Base-by-base conservation (phyloP, 2,113 vertebrate genomes). In the Aleadryas rufinucha region DNA sequence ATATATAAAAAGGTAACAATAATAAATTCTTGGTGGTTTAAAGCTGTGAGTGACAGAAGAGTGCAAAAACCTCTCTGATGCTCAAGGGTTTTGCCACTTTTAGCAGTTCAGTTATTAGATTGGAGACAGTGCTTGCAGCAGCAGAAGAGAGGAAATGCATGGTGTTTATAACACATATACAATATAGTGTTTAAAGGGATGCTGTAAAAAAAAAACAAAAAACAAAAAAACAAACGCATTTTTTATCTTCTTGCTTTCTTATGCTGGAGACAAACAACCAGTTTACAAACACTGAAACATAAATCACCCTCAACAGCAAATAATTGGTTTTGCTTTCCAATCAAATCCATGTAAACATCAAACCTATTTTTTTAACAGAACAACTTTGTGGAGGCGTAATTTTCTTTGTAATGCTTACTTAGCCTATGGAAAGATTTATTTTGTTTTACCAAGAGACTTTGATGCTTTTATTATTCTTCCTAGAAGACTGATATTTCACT, bases 401-500 rank as follows among this genome's bases (percentile, higher is more conserved):
- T 98, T 93, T 93, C 54, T 82, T 96, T 87, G 60, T 47, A 97
- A 95, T 91, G 60, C 3, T 95, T 92, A 76, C 35, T 88, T 70
- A 87, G 33, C 2, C 13, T 33, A 37, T 87, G 42, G 70, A 97
- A 91, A 72, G 64, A 96, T 84, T 95, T 94, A 68, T 93, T 93
- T 76, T 93, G 76, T 89, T 85, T 94, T 75, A 85, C 44, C 23
- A 44, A 66, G 60, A 77, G 30, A 77, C 21, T 84, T 95, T 49
- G 49, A 95, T 96, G 54, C 10, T 64, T 77, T 45, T 85, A 72
- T 94, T 91, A 77, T 69, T 96, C 12, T 60, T 66, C 13, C 76
- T 92, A 63, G 81, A 91, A 81, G 70, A 95, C n/a, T 72, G 69
- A 61, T 94, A 65, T 72, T 88, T 95, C 65, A 70, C 18, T 64